Evolutionary conservation across 2,797 vertebrate species (phyloP).

Genomic region (Eleutherodactylus coqui): DNA sequence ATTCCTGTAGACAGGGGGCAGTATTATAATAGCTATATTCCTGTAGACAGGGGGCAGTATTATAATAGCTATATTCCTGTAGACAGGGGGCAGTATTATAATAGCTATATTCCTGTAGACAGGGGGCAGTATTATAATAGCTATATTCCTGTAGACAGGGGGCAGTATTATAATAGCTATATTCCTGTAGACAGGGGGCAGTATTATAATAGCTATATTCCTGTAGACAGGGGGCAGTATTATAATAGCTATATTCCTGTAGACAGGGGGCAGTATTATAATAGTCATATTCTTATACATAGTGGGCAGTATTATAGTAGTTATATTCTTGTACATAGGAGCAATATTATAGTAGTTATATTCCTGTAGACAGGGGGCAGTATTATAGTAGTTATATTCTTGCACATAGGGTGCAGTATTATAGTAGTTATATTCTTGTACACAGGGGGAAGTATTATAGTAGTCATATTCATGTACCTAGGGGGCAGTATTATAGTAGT

Average conservation of each 20-base stretch:
- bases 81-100: neutral
- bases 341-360: conserved; percentile 17
- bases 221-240: too few relatives aligned
- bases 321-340: neutral
- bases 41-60: neutral
- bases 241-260: neutral
- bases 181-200: too few relatives aligned
- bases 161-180: too few relatives aligned
- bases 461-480: conserved; percentile 8
- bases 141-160: too few relatives aligned
- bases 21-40: too few relatives aligned
- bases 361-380: neutral
- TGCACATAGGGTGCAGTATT: neutral
- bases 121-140: too few relatives aligned
- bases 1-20: too few relatives aligned
- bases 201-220: too few relatives aligned
- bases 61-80: neutral
- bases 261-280: neutral
- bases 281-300: neutral
- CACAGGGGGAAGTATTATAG: neutral
- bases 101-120: neutral
- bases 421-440: neutral
- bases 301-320: too few relatives aligned
- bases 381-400: conserved; percentile 18
- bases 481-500: conserved; percentile 8